These are phyloP conservation scores for Phalera bucephala DNA, from an alignment of 2,888 invertebrate species.

Conservation along the genomic window DNA sequence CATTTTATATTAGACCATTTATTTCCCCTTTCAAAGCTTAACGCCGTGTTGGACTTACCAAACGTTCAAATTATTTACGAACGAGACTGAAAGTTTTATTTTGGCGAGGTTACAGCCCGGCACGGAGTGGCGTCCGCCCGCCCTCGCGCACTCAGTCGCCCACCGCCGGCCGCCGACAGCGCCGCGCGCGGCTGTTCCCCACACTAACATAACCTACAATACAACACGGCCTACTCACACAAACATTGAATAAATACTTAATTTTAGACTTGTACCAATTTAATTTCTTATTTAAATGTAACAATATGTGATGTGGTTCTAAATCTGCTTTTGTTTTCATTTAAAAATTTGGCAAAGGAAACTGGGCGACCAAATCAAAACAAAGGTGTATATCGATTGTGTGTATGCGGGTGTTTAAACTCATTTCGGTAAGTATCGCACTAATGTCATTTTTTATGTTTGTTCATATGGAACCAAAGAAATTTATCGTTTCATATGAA, in stretches of 20 bases:
- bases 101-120: conserved; percentile 18
- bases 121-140: conserved; percentile 44
- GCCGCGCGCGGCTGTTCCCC: conserved; percentile 58
- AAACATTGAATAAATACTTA: conserved; percentile 26
- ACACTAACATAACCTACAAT: conserved; percentile 67
- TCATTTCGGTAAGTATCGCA: conserved; percentile 33
- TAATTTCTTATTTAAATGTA: conserved; percentile 3
- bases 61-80: conserved; percentile 20
- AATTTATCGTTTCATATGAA: neutral
- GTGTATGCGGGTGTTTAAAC: conserved; percentile 52
- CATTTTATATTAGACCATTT: conserved; percentile 9
- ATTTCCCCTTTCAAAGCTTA: conserved; percentile 13
- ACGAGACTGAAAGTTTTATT: conserved; percentile 32
- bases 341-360: conserved; percentile 37
- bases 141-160: conserved; percentile 68
- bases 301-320: conserved; percentile 24
- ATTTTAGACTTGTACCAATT: neutral
- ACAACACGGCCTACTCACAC: conserved; percentile 47
- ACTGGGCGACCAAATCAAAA: conserved; percentile 55
- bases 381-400: conserved; percentile 71
- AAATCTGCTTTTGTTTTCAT: conserved; percentile 9
- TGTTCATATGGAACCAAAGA: neutral
- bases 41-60: conserved; percentile 18
- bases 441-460: conserved; percentile 4
- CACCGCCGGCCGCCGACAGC: conserved; percentile 60